Conservation (phyloP, 2,113 vertebrate genomes). For the Platycercus adscitus region DNA sequence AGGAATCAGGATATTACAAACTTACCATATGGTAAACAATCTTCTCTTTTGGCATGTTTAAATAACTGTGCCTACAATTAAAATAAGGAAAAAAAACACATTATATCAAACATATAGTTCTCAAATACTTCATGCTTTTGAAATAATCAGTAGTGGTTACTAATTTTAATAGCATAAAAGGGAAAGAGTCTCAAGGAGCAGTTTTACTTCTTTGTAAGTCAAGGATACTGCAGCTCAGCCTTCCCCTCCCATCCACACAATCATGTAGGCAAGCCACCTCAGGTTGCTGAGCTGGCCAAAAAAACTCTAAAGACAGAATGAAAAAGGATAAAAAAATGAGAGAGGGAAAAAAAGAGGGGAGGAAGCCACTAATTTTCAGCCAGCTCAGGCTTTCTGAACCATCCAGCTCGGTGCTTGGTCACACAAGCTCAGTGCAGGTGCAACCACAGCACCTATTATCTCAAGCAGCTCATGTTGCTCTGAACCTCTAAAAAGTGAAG, state of each 20-base stretch:
- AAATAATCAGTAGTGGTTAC: background rate
- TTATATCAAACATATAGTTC: background rate
- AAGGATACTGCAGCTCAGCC: background rate
- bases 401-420: background rate
- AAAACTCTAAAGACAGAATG: background rate
- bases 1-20: background rate
- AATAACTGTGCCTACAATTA: slow-evolving; percentile 89
- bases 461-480: background rate
- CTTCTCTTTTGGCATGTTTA: slow-evolving; percentile 95
- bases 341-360: accelerated
- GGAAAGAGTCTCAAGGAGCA: background rate
- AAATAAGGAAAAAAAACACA: background rate
- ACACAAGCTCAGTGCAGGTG: background rate
- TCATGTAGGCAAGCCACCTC: background rate
- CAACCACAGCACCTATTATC: background rate
- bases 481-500: background rate
- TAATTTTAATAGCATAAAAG: background rate
- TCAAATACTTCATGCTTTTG: background rate
- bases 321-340: too few relatives aligned
- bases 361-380: background rate
- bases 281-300: background rate
- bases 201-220: background rate
- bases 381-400: background rate
- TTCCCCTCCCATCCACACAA: background rate
- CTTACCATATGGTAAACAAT: slow-evolving; percentile 92